phyloP scores from a whole-genome alignment of 2,113 vertebrate genomes.

The Oncorhynchus clarkii region DNA sequence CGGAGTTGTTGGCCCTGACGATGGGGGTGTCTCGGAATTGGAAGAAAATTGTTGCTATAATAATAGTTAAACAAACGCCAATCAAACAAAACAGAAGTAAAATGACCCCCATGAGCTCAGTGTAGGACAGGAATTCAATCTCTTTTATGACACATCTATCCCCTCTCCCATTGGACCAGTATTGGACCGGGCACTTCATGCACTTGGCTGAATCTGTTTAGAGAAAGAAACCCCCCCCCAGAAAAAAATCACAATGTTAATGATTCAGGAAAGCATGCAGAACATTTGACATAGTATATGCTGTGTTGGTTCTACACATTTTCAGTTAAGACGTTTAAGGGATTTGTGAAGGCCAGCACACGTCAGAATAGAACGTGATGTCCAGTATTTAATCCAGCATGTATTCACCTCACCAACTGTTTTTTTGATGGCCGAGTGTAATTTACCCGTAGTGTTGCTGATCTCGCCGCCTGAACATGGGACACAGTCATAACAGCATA shows the following conservation, averaged over 20 bases:
- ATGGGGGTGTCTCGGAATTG: not conserved
- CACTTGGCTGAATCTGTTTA: not conserved
- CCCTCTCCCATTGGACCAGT: not conserved
- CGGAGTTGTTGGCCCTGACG: conserved; percentile 1
- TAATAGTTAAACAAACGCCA: not conserved
- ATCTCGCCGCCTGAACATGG: conserved; percentile 38
- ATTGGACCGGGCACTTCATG: not conserved
- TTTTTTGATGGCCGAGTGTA: not conserved
- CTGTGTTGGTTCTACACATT: too few species aligned
- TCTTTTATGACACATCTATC: not conserved
- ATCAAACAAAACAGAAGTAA: not conserved
- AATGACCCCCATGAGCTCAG: not conserved
- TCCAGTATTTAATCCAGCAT: too few species aligned
- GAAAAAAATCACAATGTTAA: not conserved
- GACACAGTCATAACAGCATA: conserved; percentile 39
- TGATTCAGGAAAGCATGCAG: not conserved
- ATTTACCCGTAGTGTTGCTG: conserved; percentile 29
- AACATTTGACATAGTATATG: too few species aligned
- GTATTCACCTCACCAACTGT: not conserved
- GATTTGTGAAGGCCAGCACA: too few species aligned
- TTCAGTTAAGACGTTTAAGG: too few species aligned
- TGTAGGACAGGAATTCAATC: not conserved
- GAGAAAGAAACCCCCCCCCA: not conserved
- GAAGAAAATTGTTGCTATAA: not conserved
- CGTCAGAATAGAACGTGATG: too few species aligned